Conservation (phyloP, 2,888 invertebrate species). For the Conops quadrifasciatus region DNA sequence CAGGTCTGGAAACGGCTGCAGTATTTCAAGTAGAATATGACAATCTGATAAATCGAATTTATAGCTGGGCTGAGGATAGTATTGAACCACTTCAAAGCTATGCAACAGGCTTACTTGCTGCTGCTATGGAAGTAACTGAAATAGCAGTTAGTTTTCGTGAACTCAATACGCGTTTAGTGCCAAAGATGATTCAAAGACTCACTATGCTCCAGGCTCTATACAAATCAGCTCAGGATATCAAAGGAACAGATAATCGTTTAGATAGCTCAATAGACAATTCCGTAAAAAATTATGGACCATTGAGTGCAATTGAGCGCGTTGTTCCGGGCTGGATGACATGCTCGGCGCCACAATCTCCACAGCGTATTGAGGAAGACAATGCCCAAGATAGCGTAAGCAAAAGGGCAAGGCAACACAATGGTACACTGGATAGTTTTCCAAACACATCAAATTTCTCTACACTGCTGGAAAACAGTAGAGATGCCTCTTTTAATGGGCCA, state of each 20-base stretch:
- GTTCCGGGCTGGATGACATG: slow-evolving; percentile 56
- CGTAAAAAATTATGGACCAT: slow-evolving; percentile 42
- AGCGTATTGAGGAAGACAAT: slow-evolving; percentile 47
- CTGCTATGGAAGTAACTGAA: slow-evolving; percentile 97
- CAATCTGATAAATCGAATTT: slow-evolving; percentile 82
- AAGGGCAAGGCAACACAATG: slow-evolving; percentile 36
- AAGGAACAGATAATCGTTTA: slow-evolving; percentile 21
- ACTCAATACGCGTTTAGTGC: slow-evolving; percentile 85
- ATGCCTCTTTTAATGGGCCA: slow-evolving; percentile 51
- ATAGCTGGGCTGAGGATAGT: slow-evolving; percentile 88
- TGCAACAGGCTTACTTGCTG: slow-evolving; percentile 91
- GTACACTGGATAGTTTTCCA: slow-evolving; percentile 48
- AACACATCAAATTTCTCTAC: slow-evolving; percentile 60
- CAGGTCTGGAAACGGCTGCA: slow-evolving; percentile 93
- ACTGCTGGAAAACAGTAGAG: slow-evolving; percentile 61
- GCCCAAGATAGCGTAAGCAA: neutral
- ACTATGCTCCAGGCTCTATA: slow-evolving; percentile 72
- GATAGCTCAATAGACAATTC: slow-evolving; percentile 32
- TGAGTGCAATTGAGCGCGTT: slow-evolving; percentile 54
- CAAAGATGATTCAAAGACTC: slow-evolving; percentile 85
- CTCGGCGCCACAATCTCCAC: slow-evolving; percentile 62
- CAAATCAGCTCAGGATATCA: slow-evolving; percentile 44
- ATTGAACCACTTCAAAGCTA: slow-evolving; percentile 92
- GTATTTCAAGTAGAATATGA: slow-evolving; percentile 93
- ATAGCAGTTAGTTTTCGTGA: slow-evolving; percentile 88